Evolutionary conservation across 2,888 invertebrate genomes (phyloP), one percentile per base, ranked within the genome.

Genomic region (Tiliacea citrago): DNA sequence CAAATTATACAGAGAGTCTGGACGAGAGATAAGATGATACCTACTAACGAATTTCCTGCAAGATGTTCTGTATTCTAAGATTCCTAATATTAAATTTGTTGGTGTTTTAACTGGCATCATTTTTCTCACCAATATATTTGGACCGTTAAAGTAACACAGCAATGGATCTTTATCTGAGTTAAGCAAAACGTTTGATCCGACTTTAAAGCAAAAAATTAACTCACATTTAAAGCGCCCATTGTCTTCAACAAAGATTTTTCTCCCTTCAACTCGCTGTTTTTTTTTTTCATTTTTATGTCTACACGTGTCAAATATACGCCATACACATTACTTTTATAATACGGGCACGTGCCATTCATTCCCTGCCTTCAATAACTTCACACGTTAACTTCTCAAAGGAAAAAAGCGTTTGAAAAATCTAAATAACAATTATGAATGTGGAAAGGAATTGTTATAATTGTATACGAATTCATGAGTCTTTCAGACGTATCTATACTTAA

Each of bases 271-370:
- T 29, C 18, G 6, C 0, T 12, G 18, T 21, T 21, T 55, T 55
- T 6, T 21, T 3, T 24, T 39, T 39, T n/a, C 39, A 21, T 68
- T 45, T 39, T 4, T 21, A 61, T 12, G 1, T 24, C 13, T n/a
- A 16, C 71, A 55, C 35, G 71, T 45, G 18, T 39, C 57, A 57
- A 1, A 72, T 58, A 4, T 71, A 24, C 10, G 24, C 8, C 16
- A 29, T 18, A n/a, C 9, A 9, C n/a, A 18, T 74, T n/a, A 12
- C 10, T 45, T 74, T 51, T 10, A 35, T 42, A 74, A 51, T 74
- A 42, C 18, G 0, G n/a, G 49, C 58, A 74, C 74, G 60, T 74
- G n/a, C 42, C 55, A 55, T 18, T 55, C 1, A 18, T 72, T 21
- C 16, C 29, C 24, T 2, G 8, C 1, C 21, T 47, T 72, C 16